Evolutionary conservation across 2,797 vertebrate species (phyloP), one percentile per base, ranked within the genome.

Genomic region (Oreochromis grahami): DNA sequence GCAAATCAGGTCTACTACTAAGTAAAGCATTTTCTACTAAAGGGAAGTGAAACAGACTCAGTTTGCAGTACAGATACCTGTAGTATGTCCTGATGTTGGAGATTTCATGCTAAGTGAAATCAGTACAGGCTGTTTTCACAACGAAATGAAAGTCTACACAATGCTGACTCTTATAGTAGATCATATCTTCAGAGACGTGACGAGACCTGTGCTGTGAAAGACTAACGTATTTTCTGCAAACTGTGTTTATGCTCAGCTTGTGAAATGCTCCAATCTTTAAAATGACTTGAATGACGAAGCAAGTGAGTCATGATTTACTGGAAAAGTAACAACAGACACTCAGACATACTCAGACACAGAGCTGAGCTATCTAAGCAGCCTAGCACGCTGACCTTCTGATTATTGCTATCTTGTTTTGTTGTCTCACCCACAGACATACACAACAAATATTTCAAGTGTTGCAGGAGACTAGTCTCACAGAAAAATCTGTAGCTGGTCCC

Each of bases 251-350:
- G 11, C 53, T 86, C 41, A 50, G 80, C 78, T 79, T 82, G 77
- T 87, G 89, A 90, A 93, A 83, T 76, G 81, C 85, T 55, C 32
- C 65, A 58, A 86, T 89, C 88, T 89, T 77, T 70, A 83, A 63
- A 80, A 88, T 81, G 79, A 86, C 82, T 79, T 60, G 8, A 76
- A 68, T 53, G 58, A 78, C 52, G 34, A 78, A 86, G 82, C 58
- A 34, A 76, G 48, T 94, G 90, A 95, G 86, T 93, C 91, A 94
- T 70, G 76, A 72, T 91, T 90, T 87, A 92, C 86, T 81, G 93
- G 92, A 94, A 93, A 38, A 82, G 9, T 82, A 72, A 12, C 8
- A 43, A 70, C 43, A 76, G 7, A 86, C 43, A 72, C 26, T 80
- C n/a, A 74, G 68, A 58, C 56, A 51, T 50, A 53, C 15, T 74